Base-by-base conservation (phyloP, 2,797 vertebrate species). In the Falco peregrinus region DNA sequence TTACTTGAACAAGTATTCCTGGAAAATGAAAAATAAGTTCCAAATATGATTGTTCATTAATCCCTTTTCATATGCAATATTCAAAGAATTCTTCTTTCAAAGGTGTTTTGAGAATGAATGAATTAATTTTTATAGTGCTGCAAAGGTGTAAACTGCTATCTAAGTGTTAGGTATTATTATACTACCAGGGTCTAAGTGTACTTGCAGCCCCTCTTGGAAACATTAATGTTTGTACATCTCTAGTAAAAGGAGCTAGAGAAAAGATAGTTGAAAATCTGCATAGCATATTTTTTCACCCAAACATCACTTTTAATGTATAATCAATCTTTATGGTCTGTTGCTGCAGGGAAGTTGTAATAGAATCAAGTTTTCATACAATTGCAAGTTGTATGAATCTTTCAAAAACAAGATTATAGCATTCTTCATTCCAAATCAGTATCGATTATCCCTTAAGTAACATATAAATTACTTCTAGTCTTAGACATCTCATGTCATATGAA, bases 241-340 rank as follows among this genome's bases (percentile, higher is more conserved):
- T 59, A 33, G 53, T 20, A 91, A 92, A 67, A 48, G 9, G 10
- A 78, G 67, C 84, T 79, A 19, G 5, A 71, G 24, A 71, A 47
- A 73, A 70, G 68, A 45, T 0, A 29, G 59, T 0, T 48, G 63
- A 64, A 70, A 43, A 35, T 77, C 56, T 13, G 50, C 11, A 26
- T 15, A 53, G 54, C 25, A 0, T 56, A 64, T 65, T 94, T 84
- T 87, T 93, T 65, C 74, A 75, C 65, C 70, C 76, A 92, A 95
- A 96, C 57, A 61, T 48, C 92, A 21, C 69, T 92, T 95, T 94
- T 87, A 97, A 96, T 48, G 92, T 79, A 73, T 89, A 94, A 97
- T 97, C 95, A 92, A 95, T 96, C 95, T 91, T 95, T 91, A 94
- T 31, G 69, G 70, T 54, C 77, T 87, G 59, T 92, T 91, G 93